Conservation (phyloP, 2,797 vertebrate species). For the Hypotaenidia okinawae region DNA sequence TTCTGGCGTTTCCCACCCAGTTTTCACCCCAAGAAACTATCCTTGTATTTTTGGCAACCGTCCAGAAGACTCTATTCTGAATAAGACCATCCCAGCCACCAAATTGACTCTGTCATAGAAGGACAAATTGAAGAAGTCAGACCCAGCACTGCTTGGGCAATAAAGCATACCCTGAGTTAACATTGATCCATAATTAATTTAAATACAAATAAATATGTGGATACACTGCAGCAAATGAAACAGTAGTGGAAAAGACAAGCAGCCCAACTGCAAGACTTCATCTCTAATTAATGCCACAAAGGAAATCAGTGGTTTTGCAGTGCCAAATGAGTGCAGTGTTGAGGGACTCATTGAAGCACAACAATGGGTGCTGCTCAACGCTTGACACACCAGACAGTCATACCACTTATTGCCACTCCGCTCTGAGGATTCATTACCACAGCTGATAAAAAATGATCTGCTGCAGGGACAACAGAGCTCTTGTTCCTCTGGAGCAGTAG, state of each 20-base stretch:
- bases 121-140: slow-evolving; percentile 43
- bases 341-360: neutral
- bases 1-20: slow-evolving; percentile 5
- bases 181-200: slow-evolving; percentile 50
- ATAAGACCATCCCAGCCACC: slow-evolving; percentile 21
- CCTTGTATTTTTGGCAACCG: neutral
- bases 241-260: neutral
- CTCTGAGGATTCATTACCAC: neutral
- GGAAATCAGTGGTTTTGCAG: slow-evolving; percentile 32
- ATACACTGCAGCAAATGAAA: neutral
- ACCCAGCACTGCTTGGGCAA: neutral
- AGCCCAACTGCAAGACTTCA: slow-evolving; percentile 6
- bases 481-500: neutral
- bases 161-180: slow-evolving; percentile 43
- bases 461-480: neutral
- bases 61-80: slow-evolving; percentile 10
- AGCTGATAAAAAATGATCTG: neutral
- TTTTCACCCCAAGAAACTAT: slow-evolving; percentile 18
- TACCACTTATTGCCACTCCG: neutral
- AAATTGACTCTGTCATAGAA: slow-evolving; percentile 29
- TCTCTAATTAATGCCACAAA: slow-evolving; percentile 52
- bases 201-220: slow-evolving; percentile 5
- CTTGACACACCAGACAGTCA: neutral
- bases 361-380: neutral
- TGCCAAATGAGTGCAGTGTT: neutral